phyloP scores from a whole-genome alignment of 2,888 invertebrate genomes.

The Actias luna region DNA sequence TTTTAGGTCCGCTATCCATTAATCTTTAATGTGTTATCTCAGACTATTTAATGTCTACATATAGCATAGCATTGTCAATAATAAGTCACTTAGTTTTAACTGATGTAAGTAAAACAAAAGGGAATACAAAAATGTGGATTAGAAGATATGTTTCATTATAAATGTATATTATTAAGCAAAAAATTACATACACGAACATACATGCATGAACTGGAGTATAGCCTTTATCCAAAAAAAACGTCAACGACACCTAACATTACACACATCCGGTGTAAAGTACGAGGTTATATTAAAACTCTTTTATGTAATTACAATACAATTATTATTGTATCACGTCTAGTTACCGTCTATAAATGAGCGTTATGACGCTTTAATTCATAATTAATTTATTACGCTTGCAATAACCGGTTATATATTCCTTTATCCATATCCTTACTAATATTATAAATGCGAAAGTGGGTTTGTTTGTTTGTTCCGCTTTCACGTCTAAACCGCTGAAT shows the following conservation, averaged over 20 bases:
- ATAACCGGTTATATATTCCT: background rate
- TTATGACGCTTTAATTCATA: conserved; percentile 38
- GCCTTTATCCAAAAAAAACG: conserved; percentile 41
- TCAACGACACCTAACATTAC: conserved; percentile 61
- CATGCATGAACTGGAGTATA: background rate
- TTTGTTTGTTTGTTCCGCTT: too few relatives aligned
- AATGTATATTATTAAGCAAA: background rate
- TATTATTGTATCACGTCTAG: conserved; percentile 61
- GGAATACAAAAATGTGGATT: background rate
- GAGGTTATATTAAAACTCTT: conserved; percentile 71
- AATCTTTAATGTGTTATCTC: background rate
- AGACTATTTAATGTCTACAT: background rate
- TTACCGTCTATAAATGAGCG: conserved; percentile 67
- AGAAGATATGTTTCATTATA: background rate
- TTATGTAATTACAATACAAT: conserved; percentile 63
- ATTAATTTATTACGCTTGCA: conserved; percentile 24
- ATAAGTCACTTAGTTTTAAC: background rate
- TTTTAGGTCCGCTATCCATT: background rate
- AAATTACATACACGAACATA: background rate
- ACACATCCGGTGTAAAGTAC: conserved; percentile 60
- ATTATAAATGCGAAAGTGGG: too few relatives aligned
- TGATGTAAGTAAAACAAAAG: background rate
- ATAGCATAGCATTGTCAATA: background rate
- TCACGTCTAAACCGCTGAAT: too few relatives aligned
- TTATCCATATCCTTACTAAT: too few relatives aligned